Percentiles rank a stretch among this genome's conserved stretches.
phyloP scores from a whole-genome alignment of 2,113 vertebrate genomes.

The Trematocara macrostoma region DNA sequence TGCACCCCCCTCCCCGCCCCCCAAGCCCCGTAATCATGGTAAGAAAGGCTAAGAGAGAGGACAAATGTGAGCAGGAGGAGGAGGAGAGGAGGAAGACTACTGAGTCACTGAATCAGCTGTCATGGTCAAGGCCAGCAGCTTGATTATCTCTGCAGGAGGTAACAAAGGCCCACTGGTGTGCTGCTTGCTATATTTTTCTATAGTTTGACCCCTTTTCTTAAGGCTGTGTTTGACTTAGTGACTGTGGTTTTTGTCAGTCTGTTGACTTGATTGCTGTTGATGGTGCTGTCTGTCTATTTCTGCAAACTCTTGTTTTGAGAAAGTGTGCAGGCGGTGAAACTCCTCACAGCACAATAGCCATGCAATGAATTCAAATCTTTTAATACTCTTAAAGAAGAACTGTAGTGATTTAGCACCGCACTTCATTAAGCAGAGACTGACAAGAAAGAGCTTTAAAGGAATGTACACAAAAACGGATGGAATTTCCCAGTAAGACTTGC shows the following conservation, averaged over 20 bases:
- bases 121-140: slow-evolving; percentile 32
- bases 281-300: neutral
- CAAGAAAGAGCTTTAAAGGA: neutral
- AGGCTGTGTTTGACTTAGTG: neutral
- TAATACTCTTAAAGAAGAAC: neutral
- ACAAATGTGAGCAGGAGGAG: slow-evolving; percentile 2
- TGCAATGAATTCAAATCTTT: neutral
- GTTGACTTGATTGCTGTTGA: neutral
- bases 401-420: neutral
- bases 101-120: slow-evolving; percentile 57
- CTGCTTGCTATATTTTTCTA: neutral
- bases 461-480: neutral
- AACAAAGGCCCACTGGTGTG: slow-evolving; percentile 22
- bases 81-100: slow-evolving; percentile 7
- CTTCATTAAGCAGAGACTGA: neutral
- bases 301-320: neutral
- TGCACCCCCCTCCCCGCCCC: slow-evolving; percentile 38
- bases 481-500: neutral
- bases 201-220: slow-evolving; percentile 12
- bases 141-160: slow-evolving; percentile 50
- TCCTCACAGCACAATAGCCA: neutral
- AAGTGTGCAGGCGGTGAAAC: neutral
- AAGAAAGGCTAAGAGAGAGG: slow-evolving; percentile 31
- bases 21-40: slow-evolving; percentile 26
- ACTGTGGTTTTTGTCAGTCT: neutral